Percentiles rank a stretch among this genome's conserved stretches.
Conservation (phyloP, 2,113 vertebrate species). For the Grammomys dolichurus region DNA sequence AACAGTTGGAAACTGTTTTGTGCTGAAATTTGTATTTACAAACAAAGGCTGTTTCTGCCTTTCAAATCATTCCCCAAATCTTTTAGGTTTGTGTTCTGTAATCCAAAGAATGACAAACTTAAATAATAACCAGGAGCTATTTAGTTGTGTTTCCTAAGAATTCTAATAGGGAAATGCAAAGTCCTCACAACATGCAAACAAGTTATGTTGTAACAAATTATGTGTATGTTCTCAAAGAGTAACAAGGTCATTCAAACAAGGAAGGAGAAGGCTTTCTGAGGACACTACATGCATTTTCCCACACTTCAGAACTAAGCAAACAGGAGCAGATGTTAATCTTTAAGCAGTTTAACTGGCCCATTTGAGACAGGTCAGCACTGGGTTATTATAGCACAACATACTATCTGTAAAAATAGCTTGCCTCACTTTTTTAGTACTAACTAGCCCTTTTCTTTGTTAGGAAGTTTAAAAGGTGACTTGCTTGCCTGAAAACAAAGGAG, state of each 20-base stretch:
- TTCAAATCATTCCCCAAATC: conserved; percentile 62
- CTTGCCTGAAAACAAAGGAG: conserved; percentile 23
- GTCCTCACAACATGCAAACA: conserved; percentile 82
- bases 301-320: neutral
- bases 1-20: conserved; percentile 71
- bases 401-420: neutral
- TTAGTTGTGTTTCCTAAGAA: conserved; percentile 74
- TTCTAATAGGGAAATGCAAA: conserved; percentile 76
- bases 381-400: conserved; percentile 4
- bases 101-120: conserved; percentile 67
- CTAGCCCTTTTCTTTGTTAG: conserved; percentile 27
- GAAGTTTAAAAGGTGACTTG: conserved; percentile 47
- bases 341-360: conserved; percentile 22
- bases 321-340: conserved; percentile 16
- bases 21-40: conserved; percentile 81
- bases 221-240: conserved; percentile 57
- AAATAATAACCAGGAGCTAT: conserved; percentile 80
- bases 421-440: conserved; percentile 24
- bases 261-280: neutral
- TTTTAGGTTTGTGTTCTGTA: conserved; percentile 78
- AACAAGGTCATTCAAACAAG: conserved; percentile 74
- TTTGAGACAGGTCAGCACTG: conserved; percentile 3
- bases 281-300: neutral
- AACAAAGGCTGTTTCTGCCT: conserved; percentile 70
- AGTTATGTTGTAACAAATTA: conserved; percentile 84